These are phyloP conservation scores for Notocelia uddmanniana DNA, from an alignment of 2,888 invertebrate species.

Conservation along the genomic window DNA sequence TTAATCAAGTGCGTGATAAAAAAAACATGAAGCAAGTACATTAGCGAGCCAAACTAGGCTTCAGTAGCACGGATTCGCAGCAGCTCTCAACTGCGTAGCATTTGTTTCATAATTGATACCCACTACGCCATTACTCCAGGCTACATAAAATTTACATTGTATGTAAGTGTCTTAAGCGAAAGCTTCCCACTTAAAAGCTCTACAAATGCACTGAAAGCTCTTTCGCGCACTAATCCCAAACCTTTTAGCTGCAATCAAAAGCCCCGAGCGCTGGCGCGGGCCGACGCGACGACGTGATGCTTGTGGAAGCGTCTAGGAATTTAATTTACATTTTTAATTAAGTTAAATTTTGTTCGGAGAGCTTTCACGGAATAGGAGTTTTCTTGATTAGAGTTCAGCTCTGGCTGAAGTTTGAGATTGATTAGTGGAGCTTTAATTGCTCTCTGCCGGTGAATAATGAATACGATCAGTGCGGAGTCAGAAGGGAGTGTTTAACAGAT, in stretches of 20 bases:
- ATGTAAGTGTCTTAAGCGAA: slow-evolving; percentile 86
- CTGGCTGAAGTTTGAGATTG: slow-evolving; percentile 85
- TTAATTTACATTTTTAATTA: slow-evolving; percentile 87
- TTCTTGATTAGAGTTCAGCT: slow-evolving; percentile 86
- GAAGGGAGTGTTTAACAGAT: slow-evolving; percentile 72
- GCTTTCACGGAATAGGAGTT: slow-evolving; percentile 86
- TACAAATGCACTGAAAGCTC: slow-evolving; percentile 87
- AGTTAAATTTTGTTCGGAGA: slow-evolving; percentile 86
- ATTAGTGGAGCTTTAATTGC: slow-evolving; percentile 85
- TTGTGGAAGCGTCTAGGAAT: slow-evolving; percentile 86
- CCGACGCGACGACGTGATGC: slow-evolving; percentile 74
- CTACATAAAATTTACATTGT: slow-evolving; percentile 85
- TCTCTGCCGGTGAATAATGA: slow-evolving; percentile 84
- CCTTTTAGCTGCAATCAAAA: slow-evolving; percentile 87
- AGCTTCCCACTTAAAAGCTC: slow-evolving; percentile 87
- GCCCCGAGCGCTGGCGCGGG: slow-evolving; percentile 74
- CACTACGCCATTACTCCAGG: slow-evolving; percentile 57
- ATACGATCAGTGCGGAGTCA: slow-evolving; percentile 81
- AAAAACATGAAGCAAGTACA: not conserved
- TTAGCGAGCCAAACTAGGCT: not conserved
- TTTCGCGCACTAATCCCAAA: slow-evolving; percentile 86
- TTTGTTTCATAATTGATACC: slow-evolving; percentile 53
- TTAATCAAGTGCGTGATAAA: slow-evolving; percentile 29
- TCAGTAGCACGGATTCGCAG: not conserved
- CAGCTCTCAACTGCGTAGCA: slow-evolving; percentile 22